Percentiles rank a stretch among this genome's conserved stretches.
Conservation (phyloP, 2,888 invertebrate species). For the Schizaphis graminum region DNA sequence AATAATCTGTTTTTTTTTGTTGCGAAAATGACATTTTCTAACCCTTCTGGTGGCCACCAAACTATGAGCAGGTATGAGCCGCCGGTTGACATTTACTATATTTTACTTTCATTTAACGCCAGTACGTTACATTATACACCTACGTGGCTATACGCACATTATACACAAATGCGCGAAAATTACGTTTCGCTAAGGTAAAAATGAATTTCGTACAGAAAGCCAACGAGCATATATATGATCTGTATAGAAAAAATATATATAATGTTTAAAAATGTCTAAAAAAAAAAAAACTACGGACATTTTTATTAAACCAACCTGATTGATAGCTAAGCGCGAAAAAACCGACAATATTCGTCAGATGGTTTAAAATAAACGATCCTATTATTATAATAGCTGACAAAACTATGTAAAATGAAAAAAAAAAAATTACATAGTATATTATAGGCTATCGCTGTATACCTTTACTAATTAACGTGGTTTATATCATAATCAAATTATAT, state of each 20-base stretch:
- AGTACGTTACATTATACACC: background rate
- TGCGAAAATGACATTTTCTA: constrained; percentile 52
- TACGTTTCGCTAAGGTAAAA: constrained; percentile 26
- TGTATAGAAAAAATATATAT: background rate
- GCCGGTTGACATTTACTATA: constrained; percentile 50
- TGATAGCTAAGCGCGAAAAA: constrained; percentile 4
- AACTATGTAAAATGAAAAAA: background rate
- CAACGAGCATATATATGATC: background rate
- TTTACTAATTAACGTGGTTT: background rate
- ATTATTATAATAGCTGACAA: constrained; percentile 2
- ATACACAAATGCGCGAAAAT: constrained; percentile 22
- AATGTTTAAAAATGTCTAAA: background rate
- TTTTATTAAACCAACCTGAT: constrained; percentile 41
- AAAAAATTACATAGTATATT: background rate
- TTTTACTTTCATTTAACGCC: constrained; percentile 45
- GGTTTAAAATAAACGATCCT: constrained; percentile 32
- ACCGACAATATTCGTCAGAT: background rate
- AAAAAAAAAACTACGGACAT: background rate
- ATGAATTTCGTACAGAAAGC: background rate
- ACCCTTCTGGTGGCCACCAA: background rate
- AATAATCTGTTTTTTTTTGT: constrained; percentile 25
- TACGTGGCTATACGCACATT: background rate
- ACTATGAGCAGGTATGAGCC: background rate
- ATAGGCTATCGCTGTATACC: background rate
- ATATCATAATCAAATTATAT: background rate